Evolutionary conservation across 2,797 vertebrate species (phyloP), one percentile per base, ranked within the genome.

Genomic region (Denticeps clupeoides): DNA sequence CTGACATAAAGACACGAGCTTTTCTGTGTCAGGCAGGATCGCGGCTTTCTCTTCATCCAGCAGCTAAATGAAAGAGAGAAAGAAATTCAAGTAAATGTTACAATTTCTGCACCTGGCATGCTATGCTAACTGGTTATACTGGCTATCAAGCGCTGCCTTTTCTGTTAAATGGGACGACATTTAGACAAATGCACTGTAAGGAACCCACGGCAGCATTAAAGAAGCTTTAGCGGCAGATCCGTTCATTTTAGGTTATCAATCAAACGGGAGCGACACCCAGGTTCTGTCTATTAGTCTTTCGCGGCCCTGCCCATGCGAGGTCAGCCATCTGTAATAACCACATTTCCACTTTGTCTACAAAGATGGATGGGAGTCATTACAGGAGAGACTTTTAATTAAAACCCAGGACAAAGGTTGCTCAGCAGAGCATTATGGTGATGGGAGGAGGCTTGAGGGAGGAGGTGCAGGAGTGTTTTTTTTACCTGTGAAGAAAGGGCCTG

Each of bases 401-500:
- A 60, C 56, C 31, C 53, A 32, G 56, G 21, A 37, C 23, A 38
- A 40, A 26, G 49, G 42, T 64, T 50, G n/a, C n/a, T n/a, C n/a
- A n/a, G n/a, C n/a, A n/a, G n/a, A n/a, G n/a, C n/a, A n/a, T n/a
- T n/a, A n/a, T n/a, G n/a, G n/a, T n/a, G n/a, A n/a, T n/a, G n/a
- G n/a, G n/a, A n/a, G n/a, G n/a, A n/a, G 58, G 65, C 58, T 45
- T 24, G 51, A 2, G 50, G 41, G 59, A 57, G 53, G 58, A 56
- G 52, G 26, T 16, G 43, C 15, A 8, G 31, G 18, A 7, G 21
- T 25, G 37, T 37, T 22, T 37, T 38, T 53, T 12, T 58, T 86
- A 98, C 95, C 92, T 94, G 91, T 65, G 83, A 74, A 55, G 85
- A 90, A 66, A 97, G 85, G 5, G 74, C 70, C 41, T 77, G 89